Evolutionary conservation across 2,888 invertebrate species (phyloP).

Genomic region (Lycaena phlaeas): DNA sequence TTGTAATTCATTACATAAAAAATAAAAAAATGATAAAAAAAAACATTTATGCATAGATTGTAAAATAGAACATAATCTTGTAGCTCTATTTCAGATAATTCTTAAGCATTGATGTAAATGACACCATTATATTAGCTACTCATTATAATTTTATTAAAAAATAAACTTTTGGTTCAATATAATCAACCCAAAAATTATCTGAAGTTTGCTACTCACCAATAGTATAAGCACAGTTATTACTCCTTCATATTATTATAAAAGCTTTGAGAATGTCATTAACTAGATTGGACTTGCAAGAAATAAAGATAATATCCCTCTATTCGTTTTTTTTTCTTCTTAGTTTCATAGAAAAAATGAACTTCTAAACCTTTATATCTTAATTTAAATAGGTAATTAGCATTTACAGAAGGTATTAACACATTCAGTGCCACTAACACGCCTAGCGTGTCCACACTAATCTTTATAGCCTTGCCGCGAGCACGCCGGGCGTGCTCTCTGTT

Average conservation of each 20-base stretch:
- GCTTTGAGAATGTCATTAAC: too few species aligned
- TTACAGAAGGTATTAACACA: too few species aligned
- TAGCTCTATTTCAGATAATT: not conserved
- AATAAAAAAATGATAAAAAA: not conserved
- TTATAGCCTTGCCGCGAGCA: too few species aligned
- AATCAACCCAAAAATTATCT: not conserved
- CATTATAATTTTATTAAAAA: not conserved
- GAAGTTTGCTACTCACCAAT: not conserved
- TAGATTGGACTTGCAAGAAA: slow-evolving; percentile 3
- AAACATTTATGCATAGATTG: not conserved
- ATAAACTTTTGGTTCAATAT: not conserved
- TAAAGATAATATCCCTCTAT: slow-evolving; percentile 1
- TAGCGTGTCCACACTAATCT: too few species aligned
- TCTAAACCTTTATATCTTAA: too few species aligned
- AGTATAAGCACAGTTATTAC: not conserved
- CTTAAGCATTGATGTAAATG: not conserved
- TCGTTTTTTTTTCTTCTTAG: not conserved
- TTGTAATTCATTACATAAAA: not conserved
- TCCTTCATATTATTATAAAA: not conserved
- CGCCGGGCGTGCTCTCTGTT: too few species aligned
- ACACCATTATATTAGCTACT: too few species aligned
- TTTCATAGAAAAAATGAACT: too few species aligned
- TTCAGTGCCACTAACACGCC: too few species aligned
- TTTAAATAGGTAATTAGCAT: too few species aligned
- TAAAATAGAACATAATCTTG: not conserved